Base-by-base conservation (phyloP, 2,113 vertebrate genomes). In the Callocephalon fimbriatum region DNA sequence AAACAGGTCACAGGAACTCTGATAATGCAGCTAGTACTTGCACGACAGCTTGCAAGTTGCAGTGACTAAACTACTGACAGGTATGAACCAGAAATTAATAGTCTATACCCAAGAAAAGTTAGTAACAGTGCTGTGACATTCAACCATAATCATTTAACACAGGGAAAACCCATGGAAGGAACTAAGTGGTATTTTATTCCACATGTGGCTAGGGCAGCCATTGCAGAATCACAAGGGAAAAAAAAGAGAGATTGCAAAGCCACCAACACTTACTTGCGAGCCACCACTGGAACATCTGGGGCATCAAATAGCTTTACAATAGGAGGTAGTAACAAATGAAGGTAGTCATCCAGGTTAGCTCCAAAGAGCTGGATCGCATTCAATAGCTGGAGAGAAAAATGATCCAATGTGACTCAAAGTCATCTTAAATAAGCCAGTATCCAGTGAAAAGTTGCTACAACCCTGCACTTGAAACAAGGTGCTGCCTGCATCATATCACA, bases 241-340 rank as follows among this genome's bases (percentile, higher is more conserved):
- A 86, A 89, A 75, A 26, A 75, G 23, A 77, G 14, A 75, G 70
- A 59, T 21, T 47, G 68, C 47, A 76, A 80, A 83, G 51, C 31
- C 48, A 75, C 23, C 74, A 89, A 19, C 17, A 95, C 99, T 98
- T 97, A 99, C 99, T 99, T 99, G 97, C 99, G 99, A 31, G 99
- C 99, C 62, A 98, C 98, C 54, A 99, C 92, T 3, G 99, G 99
- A 18, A 99, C 99, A 84, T 99, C 99, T 0, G 99, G 98, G 40
- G 99, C 99, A 95, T 99, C 99, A 91, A 99, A 99, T 1, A 99
- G 97, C 95, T 99, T 99, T 72, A 99, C 99, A 61, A 99, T 99
- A 10, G 99, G 99, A 88, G 99, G 99, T 96, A 99, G 96, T 65
- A 99, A 92, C 95, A 99, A 97, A 93, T 99, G 99, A 65, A 99